Percentiles rank a stretch among this genome's conserved stretches.
phyloP scores from a whole-genome alignment of 2,797 vertebrate genomes.

The Sebastes vulpes region DNA sequence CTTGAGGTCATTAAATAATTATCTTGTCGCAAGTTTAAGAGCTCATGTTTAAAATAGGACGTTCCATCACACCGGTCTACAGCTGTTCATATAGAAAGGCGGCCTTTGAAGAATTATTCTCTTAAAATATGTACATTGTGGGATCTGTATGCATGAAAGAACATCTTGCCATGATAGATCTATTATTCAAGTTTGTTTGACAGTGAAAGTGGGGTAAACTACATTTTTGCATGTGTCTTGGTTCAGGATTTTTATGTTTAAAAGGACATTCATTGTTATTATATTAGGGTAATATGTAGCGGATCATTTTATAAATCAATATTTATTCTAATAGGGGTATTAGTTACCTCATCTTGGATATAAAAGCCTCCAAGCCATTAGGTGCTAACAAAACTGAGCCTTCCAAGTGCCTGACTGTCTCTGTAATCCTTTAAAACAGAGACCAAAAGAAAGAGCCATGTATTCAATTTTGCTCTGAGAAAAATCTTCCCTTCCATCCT shows the following conservation, averaged over 20 bases:
- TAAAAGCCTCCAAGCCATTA: not conserved
- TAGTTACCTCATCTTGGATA: not conserved
- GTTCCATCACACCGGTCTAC: conserved; percentile 18
- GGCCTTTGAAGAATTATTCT: not conserved
- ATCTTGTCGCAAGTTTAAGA: conserved; percentile 62
- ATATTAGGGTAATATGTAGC: not conserved
- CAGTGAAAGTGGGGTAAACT: not conserved
- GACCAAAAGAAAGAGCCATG: conserved; percentile 9
- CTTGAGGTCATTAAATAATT: conserved; percentile 78
- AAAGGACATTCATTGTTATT: not conserved
- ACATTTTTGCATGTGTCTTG: not conserved
- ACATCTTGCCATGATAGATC: not conserved
- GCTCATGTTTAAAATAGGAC: conserved; percentile 51
- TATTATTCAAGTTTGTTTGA: conserved; percentile 13
- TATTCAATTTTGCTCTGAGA: conserved; percentile 45
- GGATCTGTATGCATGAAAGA: conserved; percentile 4
- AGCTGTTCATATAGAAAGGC: not conserved
- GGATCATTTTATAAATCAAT: not conserved
- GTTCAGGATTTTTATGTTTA: not conserved
- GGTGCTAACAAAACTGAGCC: conserved; percentile 1
- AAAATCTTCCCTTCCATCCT: conserved; percentile 24
- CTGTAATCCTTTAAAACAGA: conserved; percentile 37
- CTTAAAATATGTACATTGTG: conserved; percentile 26
- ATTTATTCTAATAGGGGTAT: not conserved
- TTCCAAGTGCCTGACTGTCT: conserved; percentile 12